phyloP scores from a whole-genome alignment of 2,113 vertebrate species.

The Phalacrocorax aristotelis region DNA sequence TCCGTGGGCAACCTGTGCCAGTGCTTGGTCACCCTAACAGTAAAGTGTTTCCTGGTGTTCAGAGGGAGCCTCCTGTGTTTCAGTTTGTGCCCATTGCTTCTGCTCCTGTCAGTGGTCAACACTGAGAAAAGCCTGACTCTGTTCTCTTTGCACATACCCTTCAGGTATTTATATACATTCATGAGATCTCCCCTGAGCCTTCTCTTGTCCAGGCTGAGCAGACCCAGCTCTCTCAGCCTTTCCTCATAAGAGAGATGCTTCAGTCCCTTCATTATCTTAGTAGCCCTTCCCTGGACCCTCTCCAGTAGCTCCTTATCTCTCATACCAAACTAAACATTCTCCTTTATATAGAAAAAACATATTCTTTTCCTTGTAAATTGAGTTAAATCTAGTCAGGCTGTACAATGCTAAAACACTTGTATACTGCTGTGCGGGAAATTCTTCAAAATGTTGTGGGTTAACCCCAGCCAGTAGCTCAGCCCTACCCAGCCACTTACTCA shows the following conservation, averaged over 20 bases:
- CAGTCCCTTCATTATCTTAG: neutral
- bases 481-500: neutral
- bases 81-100: neutral
- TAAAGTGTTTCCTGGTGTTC: neutral
- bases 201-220: neutral
- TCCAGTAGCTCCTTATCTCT: neutral
- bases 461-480: neutral
- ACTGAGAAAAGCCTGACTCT: neutral
- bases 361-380: neutral
- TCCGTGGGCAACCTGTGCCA: neutral
- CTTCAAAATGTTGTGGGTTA: neutral
- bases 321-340: neutral
- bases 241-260: neutral
- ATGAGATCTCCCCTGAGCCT: neutral
- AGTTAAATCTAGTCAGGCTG: neutral
- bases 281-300: neutral
- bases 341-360: neutral
- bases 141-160: neutral
- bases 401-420: neutral
- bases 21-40: neutral
- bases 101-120: neutral
- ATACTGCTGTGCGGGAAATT: neutral
- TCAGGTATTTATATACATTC: neutral
- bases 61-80: neutral
- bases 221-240: neutral